Evolutionary conservation across 2,888 invertebrate species (phyloP).

Genomic region (Drosophila nr. medialis): DNA sequence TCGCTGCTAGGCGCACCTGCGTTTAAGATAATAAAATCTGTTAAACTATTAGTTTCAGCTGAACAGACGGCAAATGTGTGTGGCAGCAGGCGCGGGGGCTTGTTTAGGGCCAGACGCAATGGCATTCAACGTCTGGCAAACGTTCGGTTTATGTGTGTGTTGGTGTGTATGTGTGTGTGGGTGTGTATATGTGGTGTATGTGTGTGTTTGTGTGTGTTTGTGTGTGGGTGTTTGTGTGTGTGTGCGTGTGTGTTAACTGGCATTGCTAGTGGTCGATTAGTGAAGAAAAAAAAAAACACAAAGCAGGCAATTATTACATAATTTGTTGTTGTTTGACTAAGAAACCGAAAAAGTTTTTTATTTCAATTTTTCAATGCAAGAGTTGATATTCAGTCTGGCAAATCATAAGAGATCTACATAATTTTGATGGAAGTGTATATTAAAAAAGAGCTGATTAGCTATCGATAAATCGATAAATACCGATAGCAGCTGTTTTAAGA

Average conservation of each 20-base stretch:
- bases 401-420: slow-evolving; percentile 1
- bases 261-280: slow-evolving; percentile 29
- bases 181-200: slow-evolving; percentile 3
- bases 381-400: not conserved
- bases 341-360: not conserved
- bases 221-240: slow-evolving; percentile 2
- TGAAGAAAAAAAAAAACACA: slow-evolving; percentile 26
- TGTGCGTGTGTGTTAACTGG: slow-evolving; percentile 32
- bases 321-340: not conserved
- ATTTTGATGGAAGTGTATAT: slow-evolving; percentile 13
- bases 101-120: slow-evolving; percentile 50
- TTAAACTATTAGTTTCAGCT: slow-evolving; percentile 82
- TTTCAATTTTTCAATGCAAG: not conserved
- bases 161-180: slow-evolving; percentile 22
- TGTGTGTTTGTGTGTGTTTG: slow-evolving; percentile 6
- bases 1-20: slow-evolving; percentile 93
- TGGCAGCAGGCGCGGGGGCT: slow-evolving; percentile 55
- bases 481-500: not conserved
- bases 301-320: slow-evolving; percentile 37
- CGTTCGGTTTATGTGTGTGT: slow-evolving; percentile 20
- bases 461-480: slow-evolving; percentile 28
- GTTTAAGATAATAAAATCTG: slow-evolving; percentile 85
- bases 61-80: slow-evolving; percentile 61
- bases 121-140: slow-evolving; percentile 62
- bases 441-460: slow-evolving; percentile 14